These are phyloP conservation scores for Ormyrus pomaceus DNA, from an alignment of 2,888 invertebrate species.

Conservation along the genomic window DNA sequence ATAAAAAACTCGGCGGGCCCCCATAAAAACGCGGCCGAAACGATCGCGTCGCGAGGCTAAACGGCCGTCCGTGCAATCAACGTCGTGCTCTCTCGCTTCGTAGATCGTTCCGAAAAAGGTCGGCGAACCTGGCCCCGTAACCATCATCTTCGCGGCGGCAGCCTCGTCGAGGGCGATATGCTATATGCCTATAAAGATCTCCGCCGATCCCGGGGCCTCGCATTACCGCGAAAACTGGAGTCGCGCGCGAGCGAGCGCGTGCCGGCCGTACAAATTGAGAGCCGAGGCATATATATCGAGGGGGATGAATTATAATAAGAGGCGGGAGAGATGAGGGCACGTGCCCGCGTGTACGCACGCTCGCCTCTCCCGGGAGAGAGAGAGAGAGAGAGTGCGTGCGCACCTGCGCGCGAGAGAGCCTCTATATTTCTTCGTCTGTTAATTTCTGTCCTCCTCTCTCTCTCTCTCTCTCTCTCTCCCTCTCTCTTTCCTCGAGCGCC, in stretches of 20 bases:
- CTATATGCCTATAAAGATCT: too few relatives aligned
- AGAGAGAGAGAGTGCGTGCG: constrained; percentile 25
- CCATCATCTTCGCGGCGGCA: not conserved
- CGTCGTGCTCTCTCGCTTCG: too few relatives aligned
- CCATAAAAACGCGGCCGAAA: too few relatives aligned
- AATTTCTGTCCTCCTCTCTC: constrained; percentile 41
- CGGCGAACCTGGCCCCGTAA: too few relatives aligned
- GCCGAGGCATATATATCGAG: not conserved
- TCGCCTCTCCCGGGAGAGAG: not conserved
- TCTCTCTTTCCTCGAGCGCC: not conserved
- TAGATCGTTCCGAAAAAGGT: too few relatives aligned
- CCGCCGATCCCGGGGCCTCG: too few relatives aligned
- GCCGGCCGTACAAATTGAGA: too few relatives aligned
- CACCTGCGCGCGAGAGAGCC: constrained; percentile 10
- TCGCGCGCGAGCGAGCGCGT: not conserved
- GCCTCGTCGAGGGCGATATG: not conserved
- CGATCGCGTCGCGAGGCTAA: too few relatives aligned
- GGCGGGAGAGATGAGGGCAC: constrained; percentile 3
- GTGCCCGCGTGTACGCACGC: not conserved
- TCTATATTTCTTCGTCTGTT: constrained; percentile 47
- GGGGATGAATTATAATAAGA: constrained; percentile 32
- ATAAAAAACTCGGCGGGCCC: too few relatives aligned
- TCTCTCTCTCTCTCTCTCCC: too few relatives aligned
- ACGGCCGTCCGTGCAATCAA: too few relatives aligned
- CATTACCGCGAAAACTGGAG: not conserved